Base-by-base conservation (phyloP, 1,140 invertebrate genomes). In the Hydropsyche tenuis region DNA sequence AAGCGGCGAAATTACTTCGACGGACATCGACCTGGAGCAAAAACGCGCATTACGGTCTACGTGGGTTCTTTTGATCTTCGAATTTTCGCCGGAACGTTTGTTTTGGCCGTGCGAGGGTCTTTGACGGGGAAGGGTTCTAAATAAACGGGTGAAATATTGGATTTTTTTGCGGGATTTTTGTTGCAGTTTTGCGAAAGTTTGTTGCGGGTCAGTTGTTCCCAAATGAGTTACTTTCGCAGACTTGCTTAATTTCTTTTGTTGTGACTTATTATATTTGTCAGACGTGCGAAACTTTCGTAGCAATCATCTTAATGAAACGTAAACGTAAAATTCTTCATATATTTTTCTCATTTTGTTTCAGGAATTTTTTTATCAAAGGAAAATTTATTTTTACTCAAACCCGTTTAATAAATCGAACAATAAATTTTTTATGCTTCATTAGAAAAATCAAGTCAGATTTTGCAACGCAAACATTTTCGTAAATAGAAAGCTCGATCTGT, bases 1-100 rank as follows among this genome's bases (percentile, higher is more conserved):
- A 37, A 37, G 30, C 30, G 30, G 14, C 63, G n/a, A 65, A 65
- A 65, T 65, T 65, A 45, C 63, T 63, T 63, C 60, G 23, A 16
- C 60, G 60, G 60, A 63, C 18, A 16, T 51, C 30, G 30, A 37
- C 30, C 30, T n/a, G 30, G 9, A 3, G 30, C 30, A 37, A 37
- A 37, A 37, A 37, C 30, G 9, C 30, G 9, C n/a, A n/a, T n/a
- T 37, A 37, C 30, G 9, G 30, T 9, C 30, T 37, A 3, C 30
- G 30, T 37, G n/a, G 11, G 23, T 37, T 63, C 60, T 63, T 63
- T 63, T 63, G 60, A 63, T 63, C 46, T 51, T 51, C 46, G 14
- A 51, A 14, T 51, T 51, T 37, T 37, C 30, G 3, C 9, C 30
- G 3, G 30, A 37, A 37, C 30, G 30, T 37, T 37, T 37, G 30